A percentile compares a stretch with the other conserved stretches of the same genome.
phyloP scores from a whole-genome alignment of 2,888 invertebrate species.

The Epinotia ramella region DNA sequence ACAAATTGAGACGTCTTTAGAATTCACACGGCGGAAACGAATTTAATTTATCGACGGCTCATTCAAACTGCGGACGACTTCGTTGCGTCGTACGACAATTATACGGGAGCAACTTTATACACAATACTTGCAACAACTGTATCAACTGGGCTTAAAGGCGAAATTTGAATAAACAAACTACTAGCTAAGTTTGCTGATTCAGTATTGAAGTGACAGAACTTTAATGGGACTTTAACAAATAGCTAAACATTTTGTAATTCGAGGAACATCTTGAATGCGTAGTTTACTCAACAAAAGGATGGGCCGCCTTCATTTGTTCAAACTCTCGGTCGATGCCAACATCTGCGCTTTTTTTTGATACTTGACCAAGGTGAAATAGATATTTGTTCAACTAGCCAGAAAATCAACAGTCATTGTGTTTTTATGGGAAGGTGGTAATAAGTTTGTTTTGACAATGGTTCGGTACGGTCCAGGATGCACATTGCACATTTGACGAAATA shows the following conservation, averaged over 20 bases:
- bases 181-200: slow-evolving; percentile 58
- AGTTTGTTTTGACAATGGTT: slow-evolving; percentile 67
- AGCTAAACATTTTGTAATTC: slow-evolving; percentile 84
- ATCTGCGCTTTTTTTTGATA: slow-evolving; percentile 78
- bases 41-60: slow-evolving; percentile 84
- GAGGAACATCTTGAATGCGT: slow-evolving; percentile 79
- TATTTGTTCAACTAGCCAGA: slow-evolving; percentile 84
- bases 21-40: slow-evolving; percentile 81
- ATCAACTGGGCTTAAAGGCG: slow-evolving; percentile 49
- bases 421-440: slow-evolving; percentile 65
- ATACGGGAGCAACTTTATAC: slow-evolving; percentile 59
- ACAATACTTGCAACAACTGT: slow-evolving; percentile 49
- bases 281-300: slow-evolving; percentile 77
- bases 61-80: slow-evolving; percentile 74
- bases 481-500: slow-evolving; percentile 65
- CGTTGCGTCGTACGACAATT: slow-evolving; percentile 79
- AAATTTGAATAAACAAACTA: slow-evolving; percentile 47
- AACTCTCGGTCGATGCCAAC: slow-evolving; percentile 72
- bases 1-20: slow-evolving; percentile 82
- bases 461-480: slow-evolving; percentile 56
- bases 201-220: slow-evolving; percentile 77
- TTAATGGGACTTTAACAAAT: slow-evolving; percentile 84
- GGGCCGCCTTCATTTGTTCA: slow-evolving; percentile 70
- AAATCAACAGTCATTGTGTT: slow-evolving; percentile 79
- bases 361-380: slow-evolving; percentile 74